Evolutionary conservation across 64 coral and sea anemone genomes (phyloP), one percentile per base, ranked within the genome.

Genomic region (Hydrozoanthus tunicans): DNA sequence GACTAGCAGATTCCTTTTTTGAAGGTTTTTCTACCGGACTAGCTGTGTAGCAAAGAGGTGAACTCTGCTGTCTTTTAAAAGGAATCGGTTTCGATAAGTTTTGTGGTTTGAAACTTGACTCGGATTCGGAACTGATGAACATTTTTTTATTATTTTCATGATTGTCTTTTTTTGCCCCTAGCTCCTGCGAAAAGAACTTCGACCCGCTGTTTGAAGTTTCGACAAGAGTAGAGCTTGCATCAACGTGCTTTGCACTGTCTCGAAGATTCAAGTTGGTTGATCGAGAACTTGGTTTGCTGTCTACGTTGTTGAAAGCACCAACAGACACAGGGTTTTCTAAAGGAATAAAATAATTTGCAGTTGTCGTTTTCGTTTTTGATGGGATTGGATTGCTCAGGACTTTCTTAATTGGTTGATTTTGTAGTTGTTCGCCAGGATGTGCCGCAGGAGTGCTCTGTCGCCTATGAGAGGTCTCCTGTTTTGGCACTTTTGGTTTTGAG

Each of bases 401-500:
- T 61, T 88, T 62, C 17, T 73, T 74, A n/a, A 5, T 25, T 59
- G 53, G 54, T 24, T 7, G 20, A 13, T 73, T 71, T 13, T 56
- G 53, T 1, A 55, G 6, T 66, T 70, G 82, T 32, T 72, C 73
- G 5, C 55, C 26, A 17, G 9, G 27, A 17, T 5, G 68, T 24
- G 59, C 20, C 24, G 7, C 14, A 7, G 83, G 54, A 14, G 10
- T 86, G 83, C 83, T 86, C 55, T 86, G 68, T 56, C 66, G 68
- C 55, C 83, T 73, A 5, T 58, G 27, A 56, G 69, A 73, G 69
- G 20, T 8, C 9, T n/a, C 25, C 53, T 6, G 5, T 58, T 86
- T 73, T 6, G 27, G 67, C 55, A 13, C 8, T 73, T 86, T 59
- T 0, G 68, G 55, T 73, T 86, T 71, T 86, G 67, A 58, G 12